Conservation (phyloP, 1,140 invertebrate genomes). For the Ostrea denselamellosa region DNA sequence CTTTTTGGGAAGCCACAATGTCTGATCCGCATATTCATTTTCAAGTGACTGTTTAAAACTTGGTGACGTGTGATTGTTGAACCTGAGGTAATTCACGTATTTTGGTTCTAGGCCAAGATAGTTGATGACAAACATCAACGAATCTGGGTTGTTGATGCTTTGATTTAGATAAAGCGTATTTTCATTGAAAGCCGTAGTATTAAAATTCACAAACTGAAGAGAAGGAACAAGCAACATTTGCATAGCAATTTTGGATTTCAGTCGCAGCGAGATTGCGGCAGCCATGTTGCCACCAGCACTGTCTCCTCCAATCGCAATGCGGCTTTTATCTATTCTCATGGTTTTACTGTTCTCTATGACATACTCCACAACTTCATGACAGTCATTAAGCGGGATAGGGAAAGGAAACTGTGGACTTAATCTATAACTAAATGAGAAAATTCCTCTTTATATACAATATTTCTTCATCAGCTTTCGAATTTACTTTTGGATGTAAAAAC, state of each 20-base stretch:
- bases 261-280: slow-evolving; percentile 56
- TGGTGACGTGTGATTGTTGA: slow-evolving; percentile 66
- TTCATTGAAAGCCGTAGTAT: slow-evolving; percentile 67
- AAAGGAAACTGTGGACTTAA: slow-evolving; percentile 63
- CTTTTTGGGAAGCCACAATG: slow-evolving; percentile 54
- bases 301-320: slow-evolving; percentile 62
- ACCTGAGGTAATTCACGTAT: slow-evolving; percentile 54
- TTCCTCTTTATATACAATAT: background rate
- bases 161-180: slow-evolving; percentile 59
- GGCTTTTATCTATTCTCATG: slow-evolving; percentile 57
- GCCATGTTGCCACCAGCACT: slow-evolving; percentile 66
- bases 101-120: slow-evolving; percentile 57
- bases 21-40: slow-evolving; percentile 51
- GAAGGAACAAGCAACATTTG: slow-evolving; percentile 71
- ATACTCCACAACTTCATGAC: slow-evolving; percentile 60
- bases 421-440: slow-evolving; percentile 57
- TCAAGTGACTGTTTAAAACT: slow-evolving; percentile 60
- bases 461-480: too few relatives aligned
- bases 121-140: slow-evolving; percentile 57
- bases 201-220: slow-evolving; percentile 69
- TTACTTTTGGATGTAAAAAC: too few relatives aligned
- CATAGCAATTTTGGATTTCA: slow-evolving; percentile 57
- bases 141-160: slow-evolving; percentile 56
- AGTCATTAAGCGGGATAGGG: slow-evolving; percentile 61
- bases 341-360: slow-evolving; percentile 53